phyloP scores from a whole-genome alignment of 2,797 vertebrate genomes.

The Pygocentrus nattereri region DNA sequence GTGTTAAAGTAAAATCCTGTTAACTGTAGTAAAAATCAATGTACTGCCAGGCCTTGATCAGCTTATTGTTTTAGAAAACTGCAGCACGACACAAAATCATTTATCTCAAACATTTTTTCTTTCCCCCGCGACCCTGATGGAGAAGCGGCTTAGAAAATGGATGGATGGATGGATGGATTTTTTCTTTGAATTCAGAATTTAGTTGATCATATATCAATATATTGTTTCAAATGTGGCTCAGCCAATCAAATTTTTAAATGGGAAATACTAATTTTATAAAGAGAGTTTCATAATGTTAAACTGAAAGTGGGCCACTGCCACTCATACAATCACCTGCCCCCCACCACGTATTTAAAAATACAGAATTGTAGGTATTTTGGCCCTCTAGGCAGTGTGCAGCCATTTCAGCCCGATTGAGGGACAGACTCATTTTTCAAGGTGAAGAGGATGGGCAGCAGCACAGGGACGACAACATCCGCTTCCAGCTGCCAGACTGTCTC shows the following conservation, averaged over 20 bases:
- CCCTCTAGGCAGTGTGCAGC: neutral
- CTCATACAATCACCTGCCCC: neutral
- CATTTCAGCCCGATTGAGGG: neutral
- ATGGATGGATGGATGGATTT: too few relatives aligned
- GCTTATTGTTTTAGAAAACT: too few relatives aligned
- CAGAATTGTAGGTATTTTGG: neutral
- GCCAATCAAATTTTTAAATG: neutral
- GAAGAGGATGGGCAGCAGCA: conserved; percentile 31
- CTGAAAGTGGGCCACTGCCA: neutral
- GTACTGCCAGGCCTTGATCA: too few relatives aligned
- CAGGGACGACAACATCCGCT: neutral
- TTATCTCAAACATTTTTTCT: too few relatives aligned
- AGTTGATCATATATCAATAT: too few relatives aligned
- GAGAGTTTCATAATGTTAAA: neutral
- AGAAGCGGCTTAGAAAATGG: too few relatives aligned
- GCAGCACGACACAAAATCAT: too few relatives aligned
- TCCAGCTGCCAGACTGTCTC: conserved; percentile 44
- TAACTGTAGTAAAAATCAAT: too few relatives aligned
- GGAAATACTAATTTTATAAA: neutral
- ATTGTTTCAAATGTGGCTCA: neutral
- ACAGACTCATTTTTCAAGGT: conserved; percentile 61
- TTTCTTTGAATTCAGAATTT: too few relatives aligned
- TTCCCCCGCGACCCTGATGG: too few relatives aligned
- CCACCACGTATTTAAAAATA: conserved; percentile 7
- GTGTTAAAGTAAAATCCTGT: too few relatives aligned